These are phyloP conservation scores for Lasioglossum oenotherae DNA, from an alignment of 2,888 invertebrate species.

Conservation along the genomic window DNA sequence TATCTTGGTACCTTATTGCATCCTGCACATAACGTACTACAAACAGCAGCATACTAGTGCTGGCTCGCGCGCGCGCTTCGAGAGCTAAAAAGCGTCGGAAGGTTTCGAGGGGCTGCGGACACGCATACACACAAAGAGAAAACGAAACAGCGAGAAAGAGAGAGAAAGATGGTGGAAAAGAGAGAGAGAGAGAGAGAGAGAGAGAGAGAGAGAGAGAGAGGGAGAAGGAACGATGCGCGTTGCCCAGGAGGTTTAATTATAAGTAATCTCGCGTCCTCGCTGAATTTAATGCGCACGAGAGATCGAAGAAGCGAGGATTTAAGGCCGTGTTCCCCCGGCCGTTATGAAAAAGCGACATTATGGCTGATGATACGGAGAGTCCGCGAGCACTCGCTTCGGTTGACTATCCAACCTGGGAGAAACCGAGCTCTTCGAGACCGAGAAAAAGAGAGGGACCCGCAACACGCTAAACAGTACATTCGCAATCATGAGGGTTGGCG, in stretches of 20 bases:
- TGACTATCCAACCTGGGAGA: background rate
- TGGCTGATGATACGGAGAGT: slow-evolving; percentile 54
- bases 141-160: background rate
- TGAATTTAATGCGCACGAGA: slow-evolving; percentile 61
- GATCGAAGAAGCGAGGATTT: slow-evolving; percentile 59
- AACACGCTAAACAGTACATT: slow-evolving; percentile 60
- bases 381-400: background rate
- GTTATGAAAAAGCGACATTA: slow-evolving; percentile 66
- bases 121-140: background rate
- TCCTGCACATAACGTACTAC: background rate
- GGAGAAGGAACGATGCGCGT: slow-evolving; percentile 32
- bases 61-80: background rate
- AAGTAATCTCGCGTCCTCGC: slow-evolving; percentile 61
- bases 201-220: background rate
- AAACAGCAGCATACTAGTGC: background rate
- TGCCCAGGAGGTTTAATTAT: slow-evolving; percentile 60
- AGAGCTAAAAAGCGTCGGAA: background rate
- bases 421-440: background rate
- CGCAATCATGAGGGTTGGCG: slow-evolving; percentile 59
- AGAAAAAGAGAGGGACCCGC: slow-evolving; percentile 22
- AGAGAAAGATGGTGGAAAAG: background rate
- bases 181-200: background rate
- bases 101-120: background rate
- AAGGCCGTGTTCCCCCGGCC: slow-evolving; percentile 53
- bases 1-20: slow-evolving; percentile 1